These are phyloP conservation scores for Eupithecia insigniata DNA, from an alignment of 2,888 invertebrate species.

Conservation along the genomic window DNA sequence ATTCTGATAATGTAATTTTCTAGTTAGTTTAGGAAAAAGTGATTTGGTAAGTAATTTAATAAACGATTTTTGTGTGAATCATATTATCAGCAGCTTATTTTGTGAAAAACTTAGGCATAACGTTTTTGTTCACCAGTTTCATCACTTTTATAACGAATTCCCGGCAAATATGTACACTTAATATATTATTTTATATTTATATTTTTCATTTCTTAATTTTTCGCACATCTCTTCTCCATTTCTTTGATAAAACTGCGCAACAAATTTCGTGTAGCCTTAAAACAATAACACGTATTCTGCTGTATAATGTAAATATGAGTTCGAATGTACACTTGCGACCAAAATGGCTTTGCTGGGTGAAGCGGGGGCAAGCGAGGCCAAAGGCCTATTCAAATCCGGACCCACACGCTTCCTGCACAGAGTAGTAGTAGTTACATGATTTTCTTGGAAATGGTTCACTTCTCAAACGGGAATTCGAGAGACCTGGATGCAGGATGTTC, in stretches of 20 bases:
- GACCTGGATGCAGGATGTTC: no score
- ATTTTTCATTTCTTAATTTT: background rate
- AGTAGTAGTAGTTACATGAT: background rate
- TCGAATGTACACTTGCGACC: slow-evolving; percentile 18
- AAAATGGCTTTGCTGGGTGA: slow-evolving; percentile 17
- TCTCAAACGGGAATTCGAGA: slow-evolving; percentile 11
- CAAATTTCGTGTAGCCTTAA: background rate
- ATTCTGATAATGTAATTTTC: slow-evolving; percentile 25
- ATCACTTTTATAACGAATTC: background rate
- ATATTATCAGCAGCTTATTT: background rate
- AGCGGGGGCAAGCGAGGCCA: slow-evolving; percentile 37
- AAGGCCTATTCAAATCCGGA: slow-evolving; percentile 62
- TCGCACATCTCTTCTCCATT: background rate
- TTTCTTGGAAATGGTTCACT: slow-evolving; percentile 13
- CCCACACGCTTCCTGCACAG: slow-evolving; percentile 25
- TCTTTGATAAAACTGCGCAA: background rate
- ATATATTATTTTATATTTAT: background rate
- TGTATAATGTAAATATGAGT: background rate
- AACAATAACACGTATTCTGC: background rate
- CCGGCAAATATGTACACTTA: background rate
- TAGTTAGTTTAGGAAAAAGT: slow-evolving; percentile 23
- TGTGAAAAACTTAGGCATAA: background rate
- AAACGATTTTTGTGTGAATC: background rate
- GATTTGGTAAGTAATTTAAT: slow-evolving; percentile 23
- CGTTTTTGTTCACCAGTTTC: background rate